These are phyloP conservation scores for Melieria picta DNA, from an alignment of 2,888 invertebrate genomes.

Conservation along the genomic window DNA sequence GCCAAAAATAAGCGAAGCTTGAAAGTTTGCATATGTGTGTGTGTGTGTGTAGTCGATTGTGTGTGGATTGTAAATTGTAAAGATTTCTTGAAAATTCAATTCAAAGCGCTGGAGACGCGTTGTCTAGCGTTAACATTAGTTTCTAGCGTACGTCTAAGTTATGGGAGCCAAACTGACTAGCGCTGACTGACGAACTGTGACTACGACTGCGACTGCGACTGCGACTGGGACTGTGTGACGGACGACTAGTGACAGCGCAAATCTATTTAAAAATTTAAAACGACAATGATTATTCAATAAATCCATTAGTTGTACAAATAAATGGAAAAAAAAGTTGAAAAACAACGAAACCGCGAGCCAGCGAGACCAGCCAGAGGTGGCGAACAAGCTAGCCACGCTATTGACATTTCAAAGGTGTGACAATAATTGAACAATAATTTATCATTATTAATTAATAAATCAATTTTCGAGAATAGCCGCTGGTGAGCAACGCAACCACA, in stretches of 20 bases:
- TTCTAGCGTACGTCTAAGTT: neutral
- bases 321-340: neutral
- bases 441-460: slow-evolving; percentile 39
- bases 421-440: slow-evolving; percentile 31
- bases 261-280: slow-evolving; percentile 6
- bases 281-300: slow-evolving; percentile 6
- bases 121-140: slow-evolving; percentile 27
- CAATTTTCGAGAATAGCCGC: slow-evolving; percentile 11
- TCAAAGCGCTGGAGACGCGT: slow-evolving; percentile 29
- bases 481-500: neutral
- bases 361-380: too few relatives aligned
- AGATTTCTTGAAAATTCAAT: neutral
- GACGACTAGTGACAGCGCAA: neutral
- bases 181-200: neutral
- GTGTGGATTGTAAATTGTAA: neutral
- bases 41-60: neutral
- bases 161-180: neutral
- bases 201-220: neutral
- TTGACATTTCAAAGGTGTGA: slow-evolving; percentile 36
- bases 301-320: slow-evolving; percentile 30
- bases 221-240: neutral
- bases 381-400: neutral
- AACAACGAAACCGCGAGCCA: too few relatives aligned
- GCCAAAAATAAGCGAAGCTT: neutral
- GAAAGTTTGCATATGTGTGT: neutral